These are phyloP conservation scores for Lophius americanus DNA, from an alignment of 2,797 vertebrate species.

Conservation along the genomic window DNA sequence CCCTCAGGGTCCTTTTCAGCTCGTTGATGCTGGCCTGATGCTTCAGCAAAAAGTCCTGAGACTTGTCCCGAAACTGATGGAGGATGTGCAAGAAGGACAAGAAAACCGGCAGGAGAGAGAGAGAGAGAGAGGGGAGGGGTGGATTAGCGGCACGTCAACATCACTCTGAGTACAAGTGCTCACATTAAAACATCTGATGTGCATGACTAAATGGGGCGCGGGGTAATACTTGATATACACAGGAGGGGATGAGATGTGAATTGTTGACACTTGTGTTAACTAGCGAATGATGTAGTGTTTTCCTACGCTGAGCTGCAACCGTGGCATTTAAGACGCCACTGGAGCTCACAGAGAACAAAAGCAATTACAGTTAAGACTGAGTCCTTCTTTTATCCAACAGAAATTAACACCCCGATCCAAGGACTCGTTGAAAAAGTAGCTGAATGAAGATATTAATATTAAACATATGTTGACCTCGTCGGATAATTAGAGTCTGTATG, in stretches of 20 bases:
- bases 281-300: constrained; percentile 3
- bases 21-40: constrained; percentile 99
- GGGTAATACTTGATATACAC: constrained; percentile 18
- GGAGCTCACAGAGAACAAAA: constrained; percentile 21
- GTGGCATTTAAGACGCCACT: constrained; percentile 13
- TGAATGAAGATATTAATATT: constrained; percentile 18
- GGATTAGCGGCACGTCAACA: constrained; percentile 12
- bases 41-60: constrained; percentile 95
- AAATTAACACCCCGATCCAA: constrained; percentile 9
- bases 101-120: constrained; percentile 17
- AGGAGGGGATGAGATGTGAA: constrained; percentile 11
- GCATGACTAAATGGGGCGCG: constrained; percentile 12
- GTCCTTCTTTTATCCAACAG: constrained; percentile 14
- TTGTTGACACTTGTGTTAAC: constrained; percentile 13
- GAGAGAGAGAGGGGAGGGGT: no score
- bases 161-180: not conserved
- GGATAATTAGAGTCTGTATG: constrained; percentile 12
- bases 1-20: constrained; percentile 94
- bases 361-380: constrained; percentile 11
- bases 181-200: constrained; percentile 17
- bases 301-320: constrained; percentile 3
- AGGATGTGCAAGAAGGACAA: constrained; percentile 23
- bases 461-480: constrained; percentile 8
- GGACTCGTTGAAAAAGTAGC: not conserved
- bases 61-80: constrained; percentile 94